Conservation (phyloP, 2,888 invertebrate species). For the Cephus pygmeus region DNA sequence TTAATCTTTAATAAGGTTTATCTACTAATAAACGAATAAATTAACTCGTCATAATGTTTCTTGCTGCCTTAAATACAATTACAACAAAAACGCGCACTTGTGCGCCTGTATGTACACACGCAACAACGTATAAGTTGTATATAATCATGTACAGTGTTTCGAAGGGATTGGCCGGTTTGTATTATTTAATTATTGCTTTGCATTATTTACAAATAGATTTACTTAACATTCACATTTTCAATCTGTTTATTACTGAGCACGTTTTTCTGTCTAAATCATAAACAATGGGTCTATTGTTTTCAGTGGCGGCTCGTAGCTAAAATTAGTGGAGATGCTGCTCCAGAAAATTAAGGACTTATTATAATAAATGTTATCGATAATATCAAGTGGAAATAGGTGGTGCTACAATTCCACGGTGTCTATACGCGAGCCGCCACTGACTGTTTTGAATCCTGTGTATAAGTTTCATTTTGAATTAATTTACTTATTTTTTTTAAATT, state of each 20-base stretch:
- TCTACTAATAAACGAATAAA: conserved; percentile 14
- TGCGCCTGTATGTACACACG: background rate
- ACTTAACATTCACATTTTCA: background rate
- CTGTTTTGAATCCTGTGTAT: background rate
- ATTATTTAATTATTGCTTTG: background rate
- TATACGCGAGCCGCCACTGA: too few species aligned
- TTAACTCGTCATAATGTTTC: conserved; percentile 27
- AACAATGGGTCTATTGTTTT: background rate
- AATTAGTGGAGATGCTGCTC: too few species aligned
- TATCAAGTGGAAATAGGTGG: too few species aligned
- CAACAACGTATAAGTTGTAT: background rate
- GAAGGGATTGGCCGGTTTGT: background rate
- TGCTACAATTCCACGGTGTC: too few species aligned
- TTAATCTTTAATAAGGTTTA: conserved; percentile 9
- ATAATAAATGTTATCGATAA: too few species aligned
- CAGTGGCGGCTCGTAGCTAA: too few species aligned
- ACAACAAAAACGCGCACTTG: conserved; percentile 4
- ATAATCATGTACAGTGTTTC: background rate
- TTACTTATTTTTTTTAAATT: too few species aligned
- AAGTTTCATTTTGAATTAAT: background rate
- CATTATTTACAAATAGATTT: background rate
- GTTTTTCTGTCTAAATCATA: background rate
- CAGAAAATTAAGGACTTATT: too few species aligned
- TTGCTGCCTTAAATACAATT: conserved; percentile 45
- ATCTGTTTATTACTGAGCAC: background rate